Base-by-base conservation (phyloP, 2,113 vertebrate genomes). In the Asarcornis scutulata region DNA sequence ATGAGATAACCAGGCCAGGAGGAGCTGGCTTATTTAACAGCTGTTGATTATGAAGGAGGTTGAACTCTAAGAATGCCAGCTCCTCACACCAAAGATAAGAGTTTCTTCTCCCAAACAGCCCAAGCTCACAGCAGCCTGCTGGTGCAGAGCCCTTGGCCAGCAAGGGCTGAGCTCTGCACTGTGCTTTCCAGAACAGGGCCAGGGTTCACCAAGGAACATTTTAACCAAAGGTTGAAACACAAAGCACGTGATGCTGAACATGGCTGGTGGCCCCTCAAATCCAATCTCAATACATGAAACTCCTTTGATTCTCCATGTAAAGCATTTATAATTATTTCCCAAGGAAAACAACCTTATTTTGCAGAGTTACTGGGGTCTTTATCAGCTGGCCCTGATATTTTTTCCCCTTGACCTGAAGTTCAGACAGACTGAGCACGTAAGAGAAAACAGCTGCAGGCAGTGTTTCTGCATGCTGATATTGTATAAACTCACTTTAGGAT, bases 401-500 rank as follows among this genome's bases (percentile, higher is more conserved):
- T 74, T 46, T 55, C 50, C 46, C 76, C 11, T 36, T 95, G 94
- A 96, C 91, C 72, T 86, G 0, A 88, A 93, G 76, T 46, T 79
- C 95, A 94, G 92, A 90, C 83, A 93, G 46, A 88, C 27, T 31
- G 25, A 89, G 63, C 53, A 66, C 34, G 31, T 85, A 93, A 88
- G 59, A 80, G 75, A 90, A 91, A 91, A 80, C 82, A 89, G 85
- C 88, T 91, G 91, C 73, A 81, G 69, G 80, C 83, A 86, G 34
- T 0, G 6, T 21, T 86, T 46, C 67, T 92, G 73, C n/a, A 36
- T 36, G 36, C 36, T 36, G 36, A 36, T 36, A 36, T 36, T 36
- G 36, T 36, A 36, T 36, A 36, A 36, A 36, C 36, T 36, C 36
- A 36, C 36, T 36, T 36, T 36, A 36, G 36, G 36, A 36, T 36